phyloP scores from a whole-genome alignment of 2,113 vertebrate genomes.

The Gorsachius goisagi region DNA sequence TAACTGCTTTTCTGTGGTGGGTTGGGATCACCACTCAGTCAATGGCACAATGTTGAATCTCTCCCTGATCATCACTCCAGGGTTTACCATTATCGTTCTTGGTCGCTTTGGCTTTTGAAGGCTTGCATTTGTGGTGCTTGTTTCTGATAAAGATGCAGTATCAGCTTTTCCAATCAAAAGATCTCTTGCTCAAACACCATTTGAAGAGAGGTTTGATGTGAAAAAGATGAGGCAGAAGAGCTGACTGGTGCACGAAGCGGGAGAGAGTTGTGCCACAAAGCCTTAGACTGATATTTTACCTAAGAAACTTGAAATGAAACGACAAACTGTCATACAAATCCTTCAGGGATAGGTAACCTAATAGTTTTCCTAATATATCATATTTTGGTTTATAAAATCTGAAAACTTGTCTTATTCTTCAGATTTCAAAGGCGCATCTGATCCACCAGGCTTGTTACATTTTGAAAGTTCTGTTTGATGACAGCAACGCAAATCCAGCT shows the following conservation, averaged over 20 bases:
- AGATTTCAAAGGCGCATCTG: constrained; percentile 51
- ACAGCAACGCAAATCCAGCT: background rate
- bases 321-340: constrained; percentile 32
- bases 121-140: constrained; percentile 70
- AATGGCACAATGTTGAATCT: constrained; percentile 38
- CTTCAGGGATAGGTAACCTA: constrained; percentile 46
- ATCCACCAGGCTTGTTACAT: constrained; percentile 20
- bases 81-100: constrained; percentile 64
- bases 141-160: constrained; percentile 76
- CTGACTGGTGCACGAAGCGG: background rate
- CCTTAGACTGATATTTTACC: constrained; percentile 28
- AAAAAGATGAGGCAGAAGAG: constrained; percentile 18
- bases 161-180: constrained; percentile 75
- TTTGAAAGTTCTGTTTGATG: constrained; percentile 43
- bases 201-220: constrained; percentile 16
- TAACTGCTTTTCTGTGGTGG: constrained; percentile 66
- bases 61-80: constrained; percentile 64
- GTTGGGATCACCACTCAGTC: constrained; percentile 57
- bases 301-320: constrained; percentile 35
- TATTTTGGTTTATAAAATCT: constrained; percentile 40
- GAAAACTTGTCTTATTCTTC: constrained; percentile 20
- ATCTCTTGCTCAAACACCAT: constrained; percentile 29
- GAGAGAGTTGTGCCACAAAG: background rate
- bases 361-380: constrained; percentile 22
- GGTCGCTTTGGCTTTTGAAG: constrained; percentile 61